Percentiles rank a stretch among this genome's conserved stretches.
Conservation (phyloP, 2,888 invertebrate species). For the Ypsolopha scabrella region DNA sequence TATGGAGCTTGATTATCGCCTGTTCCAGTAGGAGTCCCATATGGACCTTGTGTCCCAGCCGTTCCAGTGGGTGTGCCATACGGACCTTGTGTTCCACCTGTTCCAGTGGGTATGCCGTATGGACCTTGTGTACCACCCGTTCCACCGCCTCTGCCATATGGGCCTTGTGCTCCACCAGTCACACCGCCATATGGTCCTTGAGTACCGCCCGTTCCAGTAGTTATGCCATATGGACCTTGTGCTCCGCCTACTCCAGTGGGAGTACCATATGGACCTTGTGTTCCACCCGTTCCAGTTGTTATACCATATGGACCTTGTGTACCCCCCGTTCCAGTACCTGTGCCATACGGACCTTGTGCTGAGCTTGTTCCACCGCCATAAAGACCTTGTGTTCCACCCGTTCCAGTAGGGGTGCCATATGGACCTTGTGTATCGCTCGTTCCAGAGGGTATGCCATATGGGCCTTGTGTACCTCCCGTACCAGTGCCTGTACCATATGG, state of each 20-base stretch:
- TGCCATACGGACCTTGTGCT: constrained; percentile 10
- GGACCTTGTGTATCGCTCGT: background rate
- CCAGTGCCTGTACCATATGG: constrained; percentile 2
- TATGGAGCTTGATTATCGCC: constrained; percentile 1
- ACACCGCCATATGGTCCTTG: no score
- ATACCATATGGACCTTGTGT: constrained; percentile 7
- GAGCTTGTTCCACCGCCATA: background rate
- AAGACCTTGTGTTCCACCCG: constrained; percentile 6
- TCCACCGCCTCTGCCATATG: no score
- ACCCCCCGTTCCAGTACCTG: constrained; percentile 5
- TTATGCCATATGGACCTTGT: background rate
- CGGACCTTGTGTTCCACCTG: no score
- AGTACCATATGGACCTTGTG: background rate
- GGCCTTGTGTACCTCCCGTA: background rate
- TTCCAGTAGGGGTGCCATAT: background rate
- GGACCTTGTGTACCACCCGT: no score
- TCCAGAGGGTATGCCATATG: background rate
- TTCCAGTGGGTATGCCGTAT: no score
- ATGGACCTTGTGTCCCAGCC: no score
- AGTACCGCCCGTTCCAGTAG: background rate
- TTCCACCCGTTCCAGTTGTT: constrained; percentile 10
- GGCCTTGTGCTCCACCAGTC: no score
- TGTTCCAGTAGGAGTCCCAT: background rate
- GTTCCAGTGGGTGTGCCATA: no score
- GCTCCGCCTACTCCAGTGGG: background rate